Conservation (phyloP, 2,113 vertebrate genomes). For the Neolamprologus sp. region DNA sequence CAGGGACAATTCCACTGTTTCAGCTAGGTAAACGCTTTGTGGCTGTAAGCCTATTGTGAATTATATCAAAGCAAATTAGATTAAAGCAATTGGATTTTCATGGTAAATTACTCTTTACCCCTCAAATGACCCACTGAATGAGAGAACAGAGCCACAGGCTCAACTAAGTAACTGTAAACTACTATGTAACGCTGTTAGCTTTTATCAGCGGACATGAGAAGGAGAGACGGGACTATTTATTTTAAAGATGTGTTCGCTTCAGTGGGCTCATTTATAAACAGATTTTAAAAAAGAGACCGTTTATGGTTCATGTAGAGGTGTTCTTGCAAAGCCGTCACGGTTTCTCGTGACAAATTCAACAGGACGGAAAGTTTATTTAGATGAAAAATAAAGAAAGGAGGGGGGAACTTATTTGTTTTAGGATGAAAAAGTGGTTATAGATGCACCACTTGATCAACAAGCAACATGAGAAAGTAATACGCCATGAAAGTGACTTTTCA, state of each 20-base stretch:
- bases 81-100: slow-evolving; percentile 63
- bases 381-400: neutral
- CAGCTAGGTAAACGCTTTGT: slow-evolving; percentile 47
- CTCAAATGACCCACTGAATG: slow-evolving; percentile 51
- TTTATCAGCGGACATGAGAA: neutral
- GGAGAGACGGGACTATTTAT: neutral
- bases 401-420: slow-evolving; percentile 30
- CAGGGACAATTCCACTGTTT: slow-evolving; percentile 37
- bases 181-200: neutral
- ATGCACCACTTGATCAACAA: slow-evolving; percentile 52
- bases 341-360: neutral
- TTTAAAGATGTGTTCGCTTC: neutral
- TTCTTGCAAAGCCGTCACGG: neutral
- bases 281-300: neutral
- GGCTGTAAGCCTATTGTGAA: slow-evolving; percentile 50
- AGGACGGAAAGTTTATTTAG: neutral
- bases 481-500: slow-evolving; percentile 72
- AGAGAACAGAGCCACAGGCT: slow-evolving; percentile 33
- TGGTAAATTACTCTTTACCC: slow-evolving; percentile 66
- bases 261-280: neutral
- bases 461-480: slow-evolving; percentile 55
- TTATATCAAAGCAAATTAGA: slow-evolving; percentile 61
- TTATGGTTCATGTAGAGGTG: neutral
- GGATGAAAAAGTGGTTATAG: slow-evolving; percentile 40
- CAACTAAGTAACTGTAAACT: slow-evolving; percentile 40